Conservation (phyloP, 2,113 vertebrate genomes). For the Chauna torquata region DNA sequence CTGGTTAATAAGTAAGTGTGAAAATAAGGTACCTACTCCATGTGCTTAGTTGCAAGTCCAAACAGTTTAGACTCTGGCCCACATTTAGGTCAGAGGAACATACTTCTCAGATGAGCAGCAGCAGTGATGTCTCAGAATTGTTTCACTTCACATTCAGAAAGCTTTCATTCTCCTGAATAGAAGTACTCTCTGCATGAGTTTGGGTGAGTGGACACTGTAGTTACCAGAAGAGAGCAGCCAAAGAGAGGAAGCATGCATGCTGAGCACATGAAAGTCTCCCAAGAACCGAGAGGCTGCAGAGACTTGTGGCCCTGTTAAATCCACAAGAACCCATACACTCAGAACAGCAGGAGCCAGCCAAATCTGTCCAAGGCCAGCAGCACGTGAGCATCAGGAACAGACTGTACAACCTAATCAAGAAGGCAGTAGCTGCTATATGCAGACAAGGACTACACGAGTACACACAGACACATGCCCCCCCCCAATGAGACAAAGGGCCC, state of each 20-base stretch:
- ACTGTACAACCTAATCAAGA: not conserved
- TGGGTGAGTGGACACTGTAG: not conserved
- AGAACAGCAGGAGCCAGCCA: not conserved
- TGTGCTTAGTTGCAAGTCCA: not conserved
- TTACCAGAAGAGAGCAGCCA: not conserved
- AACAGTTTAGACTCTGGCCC: not conserved
- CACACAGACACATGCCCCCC: not conserved
- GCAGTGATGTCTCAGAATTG: not conserved
- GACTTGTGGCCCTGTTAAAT: rapidly evolving
- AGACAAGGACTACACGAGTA: not conserved
- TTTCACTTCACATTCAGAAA: not conserved
- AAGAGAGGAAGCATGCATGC: not conserved
- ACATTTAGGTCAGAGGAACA: not conserved
- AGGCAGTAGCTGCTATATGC: not conserved
- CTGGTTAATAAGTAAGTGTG: too few relatives aligned
- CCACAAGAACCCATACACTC: rapidly evolving
- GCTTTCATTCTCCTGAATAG: not conserved
- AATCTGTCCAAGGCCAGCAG: not conserved
- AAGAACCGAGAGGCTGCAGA: not conserved
- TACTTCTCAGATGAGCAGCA: not conserved
- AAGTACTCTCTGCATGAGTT: not conserved
- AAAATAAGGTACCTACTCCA: not conserved
- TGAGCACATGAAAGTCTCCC: not conserved
- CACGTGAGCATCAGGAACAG: not conserved
- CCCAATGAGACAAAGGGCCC: not conserved